Evolutionary conservation across 2,888 invertebrate genomes (phyloP).

Genomic region (Glomeris marginata): DNA sequence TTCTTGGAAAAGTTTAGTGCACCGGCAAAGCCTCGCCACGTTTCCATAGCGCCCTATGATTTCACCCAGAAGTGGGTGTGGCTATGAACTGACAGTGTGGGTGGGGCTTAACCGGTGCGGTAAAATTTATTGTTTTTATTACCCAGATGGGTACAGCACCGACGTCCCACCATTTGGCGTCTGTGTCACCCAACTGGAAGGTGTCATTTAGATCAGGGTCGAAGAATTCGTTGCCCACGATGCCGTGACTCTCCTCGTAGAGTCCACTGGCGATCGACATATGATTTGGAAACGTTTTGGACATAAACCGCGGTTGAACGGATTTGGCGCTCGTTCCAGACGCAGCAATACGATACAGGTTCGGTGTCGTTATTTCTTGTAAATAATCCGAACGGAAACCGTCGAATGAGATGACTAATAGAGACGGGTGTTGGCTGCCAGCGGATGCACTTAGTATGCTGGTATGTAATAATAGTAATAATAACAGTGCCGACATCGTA

Average conservation of each 20-base stretch:
- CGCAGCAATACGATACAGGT: constrained; percentile 25
- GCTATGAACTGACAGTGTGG: no score
- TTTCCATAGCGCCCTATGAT: no score
- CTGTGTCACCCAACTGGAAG: constrained; percentile 18
- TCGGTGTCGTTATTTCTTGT: constrained; percentile 16
- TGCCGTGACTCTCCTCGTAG: constrained; percentile 28
- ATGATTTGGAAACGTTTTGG: constrained; percentile 32
- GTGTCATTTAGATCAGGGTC: constrained; percentile 22
- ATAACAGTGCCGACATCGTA: no score
- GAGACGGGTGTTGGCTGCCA: constrained; percentile 1
- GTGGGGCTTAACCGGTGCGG: no score
- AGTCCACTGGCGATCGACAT: constrained; percentile 25
- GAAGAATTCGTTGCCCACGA: constrained; percentile 29
- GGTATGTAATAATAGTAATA: no score
- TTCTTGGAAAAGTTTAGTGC: no score
- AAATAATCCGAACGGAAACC: constrained; percentile 12
- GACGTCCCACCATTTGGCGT: constrained; percentile 25
- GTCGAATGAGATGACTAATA: constrained; percentile 13
- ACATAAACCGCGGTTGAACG: constrained; percentile 16
- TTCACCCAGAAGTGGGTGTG: no score
- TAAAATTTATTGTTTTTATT: not conserved
- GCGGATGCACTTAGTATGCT: no score
- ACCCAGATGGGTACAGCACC: constrained; percentile 13
- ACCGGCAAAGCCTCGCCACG: not conserved
- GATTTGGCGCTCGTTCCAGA: constrained; percentile 23